These are phyloP conservation scores for Threskiornis aethiopicus DNA, from an alignment of 2,797 vertebrate species.

Conservation along the genomic window DNA sequence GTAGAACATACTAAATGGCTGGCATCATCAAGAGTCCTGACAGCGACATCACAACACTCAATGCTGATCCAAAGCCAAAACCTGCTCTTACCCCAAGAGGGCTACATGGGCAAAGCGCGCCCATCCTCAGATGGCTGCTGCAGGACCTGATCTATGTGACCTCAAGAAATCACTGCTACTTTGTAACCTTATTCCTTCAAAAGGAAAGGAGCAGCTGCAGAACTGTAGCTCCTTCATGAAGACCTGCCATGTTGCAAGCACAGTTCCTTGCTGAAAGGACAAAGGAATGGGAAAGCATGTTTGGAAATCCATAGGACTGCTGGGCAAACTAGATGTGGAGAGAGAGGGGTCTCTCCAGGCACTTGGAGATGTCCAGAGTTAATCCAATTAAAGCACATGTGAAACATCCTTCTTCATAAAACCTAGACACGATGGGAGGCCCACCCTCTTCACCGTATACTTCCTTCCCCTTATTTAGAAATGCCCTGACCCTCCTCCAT, in stretches of 20 bases:
- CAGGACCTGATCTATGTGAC: not conserved
- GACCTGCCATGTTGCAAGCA: not conserved
- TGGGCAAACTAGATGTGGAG: not conserved
- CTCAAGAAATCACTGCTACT: not conserved
- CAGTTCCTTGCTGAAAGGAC: not conserved
- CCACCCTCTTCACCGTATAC: not conserved
- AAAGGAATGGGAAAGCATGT: not conserved
- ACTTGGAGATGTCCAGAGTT: not conserved
- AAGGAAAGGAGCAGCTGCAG: not conserved
- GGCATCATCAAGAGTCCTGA: not conserved
- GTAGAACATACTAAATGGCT: not conserved
- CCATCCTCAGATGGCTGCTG: not conserved
- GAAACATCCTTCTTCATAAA: not conserved
- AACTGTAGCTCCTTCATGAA: not conserved
- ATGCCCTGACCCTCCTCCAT: not conserved
- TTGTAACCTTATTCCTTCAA: not conserved
- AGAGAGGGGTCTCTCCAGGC: not conserved
- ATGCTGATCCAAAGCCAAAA: not conserved
- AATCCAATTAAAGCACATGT: not conserved
- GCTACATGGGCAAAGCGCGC: not conserved
- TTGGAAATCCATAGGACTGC: not conserved
- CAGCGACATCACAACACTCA: not conserved
- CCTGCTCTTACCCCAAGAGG: not conserved
- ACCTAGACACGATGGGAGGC: not conserved
- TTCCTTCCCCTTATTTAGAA: not conserved